Conservation (phyloP, 2,797 vertebrate species). For the Alca torda region DNA sequence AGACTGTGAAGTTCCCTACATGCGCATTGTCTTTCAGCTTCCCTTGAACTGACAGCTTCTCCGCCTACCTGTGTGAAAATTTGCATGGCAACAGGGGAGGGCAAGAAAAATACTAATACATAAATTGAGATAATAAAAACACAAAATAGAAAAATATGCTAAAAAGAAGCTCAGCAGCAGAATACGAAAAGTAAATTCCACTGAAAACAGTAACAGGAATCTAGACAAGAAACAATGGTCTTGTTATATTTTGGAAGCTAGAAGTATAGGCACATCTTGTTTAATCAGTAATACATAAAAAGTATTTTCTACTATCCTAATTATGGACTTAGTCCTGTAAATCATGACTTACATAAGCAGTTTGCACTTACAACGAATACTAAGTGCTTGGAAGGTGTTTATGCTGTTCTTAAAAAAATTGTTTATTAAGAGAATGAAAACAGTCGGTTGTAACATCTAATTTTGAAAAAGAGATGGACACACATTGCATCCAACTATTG, state of each 20-base stretch:
- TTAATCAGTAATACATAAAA: not conserved
- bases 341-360: not conserved
- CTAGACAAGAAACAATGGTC: not conserved
- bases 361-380: not conserved
- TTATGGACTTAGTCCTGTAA: not conserved
- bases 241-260: not conserved
- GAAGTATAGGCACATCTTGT: not conserved
- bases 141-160: not conserved
- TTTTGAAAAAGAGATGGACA: not conserved
- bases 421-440: not conserved
- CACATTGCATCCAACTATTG: not conserved
- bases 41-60: not conserved
- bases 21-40: rapidly evolving
- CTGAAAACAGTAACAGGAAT: not conserved
- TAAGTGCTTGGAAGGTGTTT: not conserved
- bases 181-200: not conserved
- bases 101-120: not conserved
- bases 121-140: not conserved
- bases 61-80: not conserved
- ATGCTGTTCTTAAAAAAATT: not conserved
- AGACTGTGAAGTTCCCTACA: not conserved
- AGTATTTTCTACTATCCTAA: not conserved
- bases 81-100: not conserved
- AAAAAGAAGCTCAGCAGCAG: not conserved
- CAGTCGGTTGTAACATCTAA: not conserved